Evolutionary conservation across 2,888 invertebrate genomes (phyloP), one percentile per base, ranked within the genome.

Genomic region (Gisinianus flammeolus): DNA sequence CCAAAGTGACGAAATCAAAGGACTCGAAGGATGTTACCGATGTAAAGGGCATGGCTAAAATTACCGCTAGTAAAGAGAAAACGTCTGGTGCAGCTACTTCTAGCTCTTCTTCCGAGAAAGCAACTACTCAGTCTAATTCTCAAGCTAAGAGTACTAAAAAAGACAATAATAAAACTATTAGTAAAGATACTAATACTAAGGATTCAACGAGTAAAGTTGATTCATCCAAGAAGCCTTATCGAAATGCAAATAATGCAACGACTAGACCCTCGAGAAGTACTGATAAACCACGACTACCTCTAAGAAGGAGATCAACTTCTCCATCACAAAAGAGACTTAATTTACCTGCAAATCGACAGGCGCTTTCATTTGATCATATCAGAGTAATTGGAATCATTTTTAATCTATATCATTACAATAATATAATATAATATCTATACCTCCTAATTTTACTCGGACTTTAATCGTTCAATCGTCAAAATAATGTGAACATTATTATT

Each of bases 301-400:
- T 54, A 56, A 58, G 30, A 24, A 62, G 77, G 24, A 72, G 77
- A 67, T 66, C 77, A 35, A 26, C 19, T 12, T 72, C 72, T 52
- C 77, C 77, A 24, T 56, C 33, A 76, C 22, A 69, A 54, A 33
- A 26, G 69, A 58, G 70, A 52, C 19, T 12, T 69, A 30, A 77
- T 62, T 52, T 52, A 28, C 62, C 22, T 62, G 24, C 62, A 4
- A 62, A 72, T 52, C 77, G 77, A 44, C 72, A 71, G 64, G 62
- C 71, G 33, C 72, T 77, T 66, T 72, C 77, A 31, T 77, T 77
- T 72, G 77, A 77, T 12, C 77, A 72, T 22, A 77, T 77, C 64
- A 69, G 77, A 77, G 77, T 77, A 77, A 77, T 72, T 52, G 52
- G 72, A 64, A 64, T 35, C 31, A 70, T 24, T 77, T 69, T 66